Evolutionary conservation across 1,140 invertebrate genomes (phyloP), one percentile per base, ranked within the genome.

Genomic region (Rhopalosiphum padi): DNA sequence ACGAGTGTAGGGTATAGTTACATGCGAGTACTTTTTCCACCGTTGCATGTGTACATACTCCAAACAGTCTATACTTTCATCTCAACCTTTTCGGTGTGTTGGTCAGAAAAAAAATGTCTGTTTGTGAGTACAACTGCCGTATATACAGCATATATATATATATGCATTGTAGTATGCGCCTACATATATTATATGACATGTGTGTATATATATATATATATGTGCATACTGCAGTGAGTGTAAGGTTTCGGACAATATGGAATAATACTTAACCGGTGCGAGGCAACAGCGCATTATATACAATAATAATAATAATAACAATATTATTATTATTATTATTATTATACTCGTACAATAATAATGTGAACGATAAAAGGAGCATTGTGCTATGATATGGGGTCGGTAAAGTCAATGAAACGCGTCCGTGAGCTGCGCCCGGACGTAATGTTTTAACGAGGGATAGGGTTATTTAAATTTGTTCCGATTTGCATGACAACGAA

Each of bases 391-490:
- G 46, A 25, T 15, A 83, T 82, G 91, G 46, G 51, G 91, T 82
- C 46, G 90, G 25, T 92, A 83, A 82, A 92, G 91, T 92, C 91
- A 92, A 92, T 83, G 91, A 92, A 92, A 92, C 60, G 91, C 88
- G 46, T 91, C 21, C 91, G 60, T 60, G 25, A n/a, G 91, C 68
- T 2, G 55, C 60, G n/a, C 48, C 85, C 53, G 90, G 90, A 92
- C 68, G 91, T 77, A 82, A 92, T 82, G 91, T 92, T 92, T 92
- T 92, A 83, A 92, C 46, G 91, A 83, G 77, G 22, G 91, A 92
- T 83, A 77, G 91, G 91, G 91, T 92, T 92, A 92, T 92, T 92
- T 92, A 92, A 92, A 92, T 92, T 92, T 92, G 91, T 92, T 68
- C 43, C 68, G n/a, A 92, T 92, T 92, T 92, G 91, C 91, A 92